Base-by-base conservation (phyloP, 2,888 invertebrate species). In the Acleris emargana region DNA sequence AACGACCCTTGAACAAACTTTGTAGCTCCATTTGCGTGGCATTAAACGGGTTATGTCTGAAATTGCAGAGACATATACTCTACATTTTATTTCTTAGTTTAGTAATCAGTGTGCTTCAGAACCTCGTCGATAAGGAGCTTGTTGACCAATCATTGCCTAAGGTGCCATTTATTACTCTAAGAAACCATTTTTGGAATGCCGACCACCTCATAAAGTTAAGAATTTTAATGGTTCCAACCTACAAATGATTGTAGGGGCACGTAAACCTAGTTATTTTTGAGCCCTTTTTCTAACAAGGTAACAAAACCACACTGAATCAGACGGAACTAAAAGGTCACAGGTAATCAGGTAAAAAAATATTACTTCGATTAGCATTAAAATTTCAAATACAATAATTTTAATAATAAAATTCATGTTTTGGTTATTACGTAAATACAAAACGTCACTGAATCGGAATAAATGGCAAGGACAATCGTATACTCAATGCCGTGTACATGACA, bases 31-130 rank as follows among this genome's bases (percentile, higher is more conserved):
- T 59, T 64, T 59, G 58, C 49, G 20, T 42, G 53, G 18, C 20
- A 38, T 54, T 18, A 42, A 54, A 49, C 58, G 53, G 64, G 64
- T 59, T 59, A 49, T 53, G 49, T 20, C 58, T 49, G 42, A 64
- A 64, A 54, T 42, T 25, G 49, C 42, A 47, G 7, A 50, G 16
- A 13, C 13, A 38, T 13, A 38, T 38, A 42, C 18, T 22, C 18
- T 5, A 42, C 42, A 50, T n/a, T 22, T 47, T 47, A 17, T 53
- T 45, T 53, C 53, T 45, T 32, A 45, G 18, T 22, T 43, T 28
- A 42, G 22, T 25, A 58, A 17, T 18, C 28, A 47, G 20, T 25
- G 20, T n/a, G 16, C 49, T 42, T 42, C n/a, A 20, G 45, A 25
- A 64, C 38, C 53, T 11, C 22, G 13, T 20, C 25, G 28, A 49